Evolutionary conservation across 2,113 vertebrate species (phyloP), one percentile per base, ranked within the genome.

Genomic region (Mus spicilegus): DNA sequence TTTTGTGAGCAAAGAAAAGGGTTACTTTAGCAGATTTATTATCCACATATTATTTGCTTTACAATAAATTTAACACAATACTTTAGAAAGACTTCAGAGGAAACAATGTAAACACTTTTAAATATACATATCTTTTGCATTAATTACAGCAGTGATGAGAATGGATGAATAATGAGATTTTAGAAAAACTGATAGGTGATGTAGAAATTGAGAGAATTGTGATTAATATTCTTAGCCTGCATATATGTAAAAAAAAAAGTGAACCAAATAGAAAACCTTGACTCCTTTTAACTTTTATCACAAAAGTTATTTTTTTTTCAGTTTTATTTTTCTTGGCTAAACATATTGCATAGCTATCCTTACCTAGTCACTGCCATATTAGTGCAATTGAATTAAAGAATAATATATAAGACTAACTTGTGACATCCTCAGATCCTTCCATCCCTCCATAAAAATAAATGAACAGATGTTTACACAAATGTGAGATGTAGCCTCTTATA

Each of bases 51-150:
- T 4, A 77, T 81, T 96, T 95, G 30, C 61, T 85, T 85, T 95
- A 85, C 91, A 90, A 10, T 87, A 87, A 69, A 67, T 87, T 78
- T 49, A 96, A 75, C 17, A 70, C 24, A 93, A 81, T 0, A 6
- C 93, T 89, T 94, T 84, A 90, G 51, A 9, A 73, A 51, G 19
- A 80, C 77, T 94, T 95, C 94, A 22, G 78, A 90, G 92, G 89
- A 81, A 49, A n/a, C 28, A 58, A 4, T 91, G 56, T 94, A 84
- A 92, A 94, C 26, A 39, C 90, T 67, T 65, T 93, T 93, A 93
- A 85, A 86, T 90, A 72, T 76, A 84, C 28, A 89, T 4, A 75
- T 90, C 67, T 39, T 51, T 86, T 92, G 54, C 5, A 85, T 93
- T 91, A 46, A 33, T 92, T 93, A 76, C 19, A 88, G 5, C 36